A percentile compares a stretch with the other conserved stretches of the same genome.
phyloP scores from a whole-genome alignment of 2,113 vertebrate species.

The Emydura subglobosa region DNA sequence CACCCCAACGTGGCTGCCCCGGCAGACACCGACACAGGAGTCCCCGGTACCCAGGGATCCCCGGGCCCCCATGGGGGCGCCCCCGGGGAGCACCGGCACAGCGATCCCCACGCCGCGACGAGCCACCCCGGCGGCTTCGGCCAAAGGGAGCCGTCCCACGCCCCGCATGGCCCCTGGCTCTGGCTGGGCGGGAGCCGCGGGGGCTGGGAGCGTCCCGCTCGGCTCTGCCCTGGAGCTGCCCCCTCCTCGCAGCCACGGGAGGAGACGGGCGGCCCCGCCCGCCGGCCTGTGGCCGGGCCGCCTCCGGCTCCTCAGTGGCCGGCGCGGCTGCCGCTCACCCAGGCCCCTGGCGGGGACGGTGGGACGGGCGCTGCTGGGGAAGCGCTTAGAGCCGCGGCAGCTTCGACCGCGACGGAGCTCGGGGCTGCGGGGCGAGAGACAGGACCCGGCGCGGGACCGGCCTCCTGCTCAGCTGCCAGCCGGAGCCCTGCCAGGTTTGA shows the following conservation, averaged over 20 bases:
- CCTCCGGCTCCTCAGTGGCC: conserved; percentile 36
- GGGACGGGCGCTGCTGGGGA: conserved; percentile 9
- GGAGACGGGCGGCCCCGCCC: not conserved
- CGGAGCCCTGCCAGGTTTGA: conserved; percentile 50
- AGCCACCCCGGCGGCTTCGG: not conserved
- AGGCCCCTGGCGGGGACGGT: not conserved
- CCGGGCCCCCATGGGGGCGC: not conserved
- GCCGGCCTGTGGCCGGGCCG: not conserved
- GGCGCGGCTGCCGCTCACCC: conserved; percentile 60
- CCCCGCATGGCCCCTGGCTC: not conserved
- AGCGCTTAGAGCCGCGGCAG: not conserved
- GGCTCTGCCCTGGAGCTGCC: not conserved
- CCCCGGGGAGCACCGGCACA: not conserved
- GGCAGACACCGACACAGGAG: not conserved
- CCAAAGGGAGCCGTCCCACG: not conserved
- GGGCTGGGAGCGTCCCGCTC: not conserved
- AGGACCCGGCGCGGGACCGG: not conserved
- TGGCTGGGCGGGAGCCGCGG: not conserved
- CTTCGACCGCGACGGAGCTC: not conserved
- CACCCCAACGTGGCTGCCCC: not conserved
- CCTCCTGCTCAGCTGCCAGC: not conserved
- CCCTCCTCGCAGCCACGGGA: not conserved
- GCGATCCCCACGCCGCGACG: not conserved
- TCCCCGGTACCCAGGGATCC: not conserved
- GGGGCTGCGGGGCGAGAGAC: not conserved